Evolutionary conservation across 2,797 vertebrate genomes (phyloP), one percentile per base, ranked within the genome.

Genomic region (Masticophis lateralis): DNA sequence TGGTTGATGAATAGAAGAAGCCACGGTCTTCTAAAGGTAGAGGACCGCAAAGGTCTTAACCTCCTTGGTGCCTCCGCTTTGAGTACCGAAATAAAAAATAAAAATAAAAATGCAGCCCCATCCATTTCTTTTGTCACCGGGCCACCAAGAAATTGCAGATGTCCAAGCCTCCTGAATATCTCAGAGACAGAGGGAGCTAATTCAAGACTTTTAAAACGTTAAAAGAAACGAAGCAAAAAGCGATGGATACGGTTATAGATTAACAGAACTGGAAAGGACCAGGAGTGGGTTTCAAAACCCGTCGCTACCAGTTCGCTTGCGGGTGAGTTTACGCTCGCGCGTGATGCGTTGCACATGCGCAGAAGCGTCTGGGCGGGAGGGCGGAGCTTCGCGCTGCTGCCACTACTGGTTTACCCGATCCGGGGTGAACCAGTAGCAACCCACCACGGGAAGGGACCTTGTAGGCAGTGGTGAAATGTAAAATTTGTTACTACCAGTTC

Each of bases 1-100:
- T 25, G 93, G 92, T 57, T 91, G 96, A 91, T 0, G 5, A 95
- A 94, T 95, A 92, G 96, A 90, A 96, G 87, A 88, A 94, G 86
- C 0, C n/a, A 60, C 74, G 95, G 95, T 96, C 94, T 96, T 93
- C 94, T 83, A 60, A 92, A 93, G 2, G 91, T 89, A 74, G 95
- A 92, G 92, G 94, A 9, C 92, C 94, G 61, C 74, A 5, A 60
- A 90, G 92, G 95, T 94, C 95, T 94, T 95, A 47, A 86, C 16
- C 7, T 12, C 18, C 25, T 12, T 9, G 47, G 60, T 93, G 96
- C 96, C 92, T 93, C 91, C 53, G 93, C 83, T 94, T 94, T 2
- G 37, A 91, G 93, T 79, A 92, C 95, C 92, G 86, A 16, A 89
- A 63, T 16, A 43, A 7, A 10, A 53, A 53, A 53, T 10, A 10